phyloP scores from a whole-genome alignment of 2,113 vertebrate species.

The Euleptes europaea region DNA sequence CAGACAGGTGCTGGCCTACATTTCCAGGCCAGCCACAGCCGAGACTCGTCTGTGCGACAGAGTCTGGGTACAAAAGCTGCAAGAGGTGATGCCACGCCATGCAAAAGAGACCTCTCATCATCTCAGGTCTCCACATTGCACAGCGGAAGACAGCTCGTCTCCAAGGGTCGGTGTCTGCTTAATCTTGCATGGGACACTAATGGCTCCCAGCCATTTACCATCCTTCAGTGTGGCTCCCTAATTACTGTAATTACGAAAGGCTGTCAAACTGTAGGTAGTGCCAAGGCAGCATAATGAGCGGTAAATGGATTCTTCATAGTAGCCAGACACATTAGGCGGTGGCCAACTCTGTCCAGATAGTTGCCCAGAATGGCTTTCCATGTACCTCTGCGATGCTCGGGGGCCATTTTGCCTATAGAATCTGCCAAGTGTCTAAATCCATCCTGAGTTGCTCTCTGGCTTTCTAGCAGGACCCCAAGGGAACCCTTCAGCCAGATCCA shows the following conservation, averaged over 20 bases:
- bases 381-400: background rate
- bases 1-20: background rate
- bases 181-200: conserved; percentile 30
- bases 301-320: conserved; percentile 31
- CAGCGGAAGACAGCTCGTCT: background rate
- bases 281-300: background rate
- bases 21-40: background rate
- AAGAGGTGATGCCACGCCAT: background rate
- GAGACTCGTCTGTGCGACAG: background rate
- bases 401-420: background rate
- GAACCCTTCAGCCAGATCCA: background rate
- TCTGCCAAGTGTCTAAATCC: too few relatives aligned
- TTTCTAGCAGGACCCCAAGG: background rate
- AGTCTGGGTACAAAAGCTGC: background rate
- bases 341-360: conserved; percentile 20
- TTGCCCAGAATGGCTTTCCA: rapidly evolving
- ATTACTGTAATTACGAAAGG: conserved; percentile 68
- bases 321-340: conserved; percentile 7
- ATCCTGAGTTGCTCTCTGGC: background rate
- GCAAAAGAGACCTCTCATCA: background rate
- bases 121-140: background rate
- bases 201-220: conserved; percentile 19
- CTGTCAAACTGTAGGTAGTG: background rate
- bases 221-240: conserved; percentile 66
- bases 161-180: background rate